Evolutionary conservation across 2,888 invertebrate genomes (phyloP).

Genomic region (Melieria crassipennis): DNA sequence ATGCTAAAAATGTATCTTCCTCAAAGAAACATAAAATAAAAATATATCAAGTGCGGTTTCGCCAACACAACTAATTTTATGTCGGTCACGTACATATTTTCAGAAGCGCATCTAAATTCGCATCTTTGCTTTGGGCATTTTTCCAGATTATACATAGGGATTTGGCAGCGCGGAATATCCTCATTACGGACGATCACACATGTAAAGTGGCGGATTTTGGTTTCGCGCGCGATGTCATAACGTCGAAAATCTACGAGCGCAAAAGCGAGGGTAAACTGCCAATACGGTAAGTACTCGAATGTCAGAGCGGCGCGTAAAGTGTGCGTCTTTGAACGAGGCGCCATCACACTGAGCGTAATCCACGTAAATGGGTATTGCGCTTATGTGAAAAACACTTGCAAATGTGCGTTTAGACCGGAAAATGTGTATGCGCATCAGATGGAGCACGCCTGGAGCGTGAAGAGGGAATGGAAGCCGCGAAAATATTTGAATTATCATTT

Average conservation of each 20-base stretch:
- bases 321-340: too few species aligned
- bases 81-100: not conserved
- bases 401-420: too few species aligned
- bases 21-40: too few species aligned
- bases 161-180: conserved; percentile 87
- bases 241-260: conserved; percentile 87
- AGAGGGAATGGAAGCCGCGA: too few species aligned
- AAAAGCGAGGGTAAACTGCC: conserved; percentile 85
- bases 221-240: conserved; percentile 88
- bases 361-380: not conserved
- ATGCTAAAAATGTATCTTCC: too few species aligned
- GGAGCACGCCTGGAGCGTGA: too few species aligned
- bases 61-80: not conserved
- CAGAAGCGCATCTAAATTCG: not conserved
- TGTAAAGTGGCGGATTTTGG: conserved; percentile 96
- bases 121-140: conserved; percentile 5
- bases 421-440: too few species aligned
- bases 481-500: too few species aligned
- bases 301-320: not conserved
- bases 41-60: not conserved
- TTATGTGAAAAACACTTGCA: not conserved
- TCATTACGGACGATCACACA: conserved; percentile 86
- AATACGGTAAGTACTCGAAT: conserved; percentile 69
- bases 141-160: conserved; percentile 87
- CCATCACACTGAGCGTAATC: not conserved